A percentile compares a stretch with the other conserved stretches of the same genome.
Conservation (phyloP, 2,888 invertebrate genomes). For the Malachius bipustulatus region DNA sequence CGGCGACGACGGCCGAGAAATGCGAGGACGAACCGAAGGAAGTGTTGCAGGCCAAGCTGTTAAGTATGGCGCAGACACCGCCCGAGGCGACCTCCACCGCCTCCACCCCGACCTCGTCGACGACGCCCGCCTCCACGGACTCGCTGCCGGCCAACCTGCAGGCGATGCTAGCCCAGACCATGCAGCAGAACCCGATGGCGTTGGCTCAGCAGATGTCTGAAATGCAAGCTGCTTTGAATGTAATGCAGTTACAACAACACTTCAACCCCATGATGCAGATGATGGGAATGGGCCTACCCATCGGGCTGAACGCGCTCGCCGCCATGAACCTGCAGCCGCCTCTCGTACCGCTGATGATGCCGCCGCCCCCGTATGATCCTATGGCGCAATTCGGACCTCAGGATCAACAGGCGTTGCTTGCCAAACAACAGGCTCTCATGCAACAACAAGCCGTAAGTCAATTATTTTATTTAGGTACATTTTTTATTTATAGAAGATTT, state of each 20-base stretch:
- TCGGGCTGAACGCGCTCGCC: constrained; percentile 72
- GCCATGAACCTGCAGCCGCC: constrained; percentile 95
- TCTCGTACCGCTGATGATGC: constrained; percentile 78
- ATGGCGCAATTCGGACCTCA: constrained; percentile 48
- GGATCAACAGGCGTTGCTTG: constrained; percentile 41
- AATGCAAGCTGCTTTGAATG: constrained; percentile 74
- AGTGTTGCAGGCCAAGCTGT: constrained; percentile 36
- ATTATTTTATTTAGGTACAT: constrained; percentile 11
- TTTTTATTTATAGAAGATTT: too few species aligned
- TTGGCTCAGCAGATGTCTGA: constrained; percentile 70
- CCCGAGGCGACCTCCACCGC: constrained; percentile 44
- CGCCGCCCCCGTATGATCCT: constrained; percentile 66
- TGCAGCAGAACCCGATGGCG: constrained; percentile 38
- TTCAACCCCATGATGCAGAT: constrained; percentile 86
- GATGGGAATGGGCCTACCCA: constrained; percentile 70
- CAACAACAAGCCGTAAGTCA: constrained; percentile 51
- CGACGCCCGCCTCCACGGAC: constrained; percentile 49
- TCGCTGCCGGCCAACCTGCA: constrained; percentile 39
- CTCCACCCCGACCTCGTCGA: constrained; percentile 47
- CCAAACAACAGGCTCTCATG: constrained; percentile 61
- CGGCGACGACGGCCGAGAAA: constrained; percentile 43
- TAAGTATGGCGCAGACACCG: constrained; percentile 35
- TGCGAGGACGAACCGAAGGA: constrained; percentile 40
- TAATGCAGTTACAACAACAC: constrained; percentile 75
- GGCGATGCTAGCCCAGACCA: constrained; percentile 37